Evolutionary conservation across 2,113 vertebrate genomes (phyloP).

Genomic region (Grantiella picta): DNA sequence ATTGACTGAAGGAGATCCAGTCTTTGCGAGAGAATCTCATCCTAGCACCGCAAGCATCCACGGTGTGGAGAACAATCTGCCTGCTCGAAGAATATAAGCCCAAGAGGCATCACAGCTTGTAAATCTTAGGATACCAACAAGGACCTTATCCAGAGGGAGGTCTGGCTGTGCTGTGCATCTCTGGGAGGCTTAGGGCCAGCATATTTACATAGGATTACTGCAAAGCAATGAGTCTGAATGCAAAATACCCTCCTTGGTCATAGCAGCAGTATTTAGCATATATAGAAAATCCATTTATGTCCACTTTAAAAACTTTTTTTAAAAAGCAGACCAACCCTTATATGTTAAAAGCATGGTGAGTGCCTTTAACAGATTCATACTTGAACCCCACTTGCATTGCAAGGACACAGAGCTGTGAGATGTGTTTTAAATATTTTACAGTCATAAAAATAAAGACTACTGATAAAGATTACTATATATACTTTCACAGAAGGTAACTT

Average conservation of each 20-base stretch:
- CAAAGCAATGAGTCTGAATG: background rate
- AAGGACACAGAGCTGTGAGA: background rate
- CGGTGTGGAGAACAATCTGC: background rate
- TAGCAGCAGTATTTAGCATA: background rate
- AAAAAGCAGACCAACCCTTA: background rate
- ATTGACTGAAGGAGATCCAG: background rate
- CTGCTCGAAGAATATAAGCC: background rate
- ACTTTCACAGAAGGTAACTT: background rate
- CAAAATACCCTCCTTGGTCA: background rate
- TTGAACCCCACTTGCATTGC: background rate
- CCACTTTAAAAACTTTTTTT: background rate
- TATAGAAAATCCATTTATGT: background rate
- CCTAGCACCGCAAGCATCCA: background rate
- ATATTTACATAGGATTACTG: background rate
- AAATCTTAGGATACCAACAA: background rate
- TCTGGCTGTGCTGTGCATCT: background rate
- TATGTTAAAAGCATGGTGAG: background rate
- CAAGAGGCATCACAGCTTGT: background rate
- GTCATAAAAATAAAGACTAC: background rate
- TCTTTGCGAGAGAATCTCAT: background rate
- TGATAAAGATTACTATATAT: background rate
- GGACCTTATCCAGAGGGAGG: background rate
- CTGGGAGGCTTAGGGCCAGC: background rate
- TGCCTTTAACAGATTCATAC: background rate
- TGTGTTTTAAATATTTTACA: background rate